phyloP scores from a whole-genome alignment of 1,140 invertebrate genomes.

The Drosophila bocki region DNA sequence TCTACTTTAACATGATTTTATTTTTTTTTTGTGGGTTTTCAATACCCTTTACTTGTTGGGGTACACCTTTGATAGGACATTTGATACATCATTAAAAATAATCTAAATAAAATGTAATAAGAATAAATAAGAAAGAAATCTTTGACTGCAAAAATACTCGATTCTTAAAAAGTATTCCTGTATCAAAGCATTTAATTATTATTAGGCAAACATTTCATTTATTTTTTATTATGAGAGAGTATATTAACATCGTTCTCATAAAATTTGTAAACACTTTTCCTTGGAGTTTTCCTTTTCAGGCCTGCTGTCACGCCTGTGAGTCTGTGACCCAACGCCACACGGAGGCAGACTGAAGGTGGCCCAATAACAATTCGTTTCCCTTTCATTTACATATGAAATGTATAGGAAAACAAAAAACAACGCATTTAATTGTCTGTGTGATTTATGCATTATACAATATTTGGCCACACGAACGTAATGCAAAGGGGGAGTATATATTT shows the following conservation, averaged over 20 bases:
- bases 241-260: neutral
- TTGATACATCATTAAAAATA: too few species aligned
- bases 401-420: conserved; percentile 54
- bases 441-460: conserved; percentile 67
- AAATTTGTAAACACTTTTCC: neutral
- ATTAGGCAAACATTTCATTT: neutral
- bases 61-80: neutral
- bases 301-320: conserved; percentile 33
- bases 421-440: conserved; percentile 72
- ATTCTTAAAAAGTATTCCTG: too few species aligned
- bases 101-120: neutral
- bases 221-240: conserved; percentile 5
- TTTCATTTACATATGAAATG: conserved; percentile 72
- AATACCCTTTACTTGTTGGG: neutral
- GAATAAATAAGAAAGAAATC: neutral
- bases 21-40: neutral
- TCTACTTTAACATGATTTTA: conserved; percentile 39
- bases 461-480: conserved; percentile 29
- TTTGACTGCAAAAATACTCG: too few species aligned
- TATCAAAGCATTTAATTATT: neutral
- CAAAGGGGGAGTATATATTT: conserved; percentile 13
- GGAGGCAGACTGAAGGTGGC: conserved; percentile 16
- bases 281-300: neutral
- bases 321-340: conserved; percentile 1
- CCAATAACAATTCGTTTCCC: conserved; percentile 38